phyloP scores from a whole-genome alignment of 2,113 vertebrate species.

The rabbit (Oryctolagus cuniculus) region mOryCun1.1 NC_091433.1:24826001-24826500 shows the following conservation, averaged over 20 bases:
- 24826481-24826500: neutral
- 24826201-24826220: neutral
- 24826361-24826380: neutral
- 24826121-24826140: neutral
- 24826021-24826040: neutral
- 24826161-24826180: neutral
- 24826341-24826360: neutral
- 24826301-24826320: neutral
- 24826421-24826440: neutral
- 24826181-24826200: neutral
- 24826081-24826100: neutral
- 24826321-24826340: neutral
- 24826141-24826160: neutral
- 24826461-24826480: neutral
- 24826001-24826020: neutral
- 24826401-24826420: neutral
- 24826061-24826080: neutral
- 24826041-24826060: neutral
- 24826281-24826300: neutral
- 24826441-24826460: neutral
- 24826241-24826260: neutral
- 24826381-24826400: neutral
- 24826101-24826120: neutral
- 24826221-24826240: neutral
- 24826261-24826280: neutral